Evolutionary conservation across 2,888 invertebrate species (phyloP).

Genomic region (Microctonus hyperodae): DNA sequence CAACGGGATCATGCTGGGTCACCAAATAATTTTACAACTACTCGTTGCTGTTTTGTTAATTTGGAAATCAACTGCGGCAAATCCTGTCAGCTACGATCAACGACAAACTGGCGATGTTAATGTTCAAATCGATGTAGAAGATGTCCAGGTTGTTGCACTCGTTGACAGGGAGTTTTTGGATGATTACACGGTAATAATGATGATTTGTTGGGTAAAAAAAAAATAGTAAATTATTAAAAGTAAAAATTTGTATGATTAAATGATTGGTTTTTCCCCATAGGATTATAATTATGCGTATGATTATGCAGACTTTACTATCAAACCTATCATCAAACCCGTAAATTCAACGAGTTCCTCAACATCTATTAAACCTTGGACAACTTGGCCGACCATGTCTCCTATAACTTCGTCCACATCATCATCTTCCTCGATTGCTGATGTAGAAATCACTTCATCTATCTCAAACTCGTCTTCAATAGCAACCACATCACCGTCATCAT

Average conservation of each 20-base stretch:
- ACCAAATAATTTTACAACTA: neutral
- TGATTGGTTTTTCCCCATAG: slow-evolving; percentile 65
- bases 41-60: neutral
- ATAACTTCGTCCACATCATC: neutral
- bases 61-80: slow-evolving; percentile 38
- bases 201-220: neutral
- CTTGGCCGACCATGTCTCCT: slow-evolving; percentile 37
- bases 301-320: slow-evolving; percentile 75
- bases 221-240: neutral
- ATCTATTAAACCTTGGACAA: slow-evolving; percentile 37
- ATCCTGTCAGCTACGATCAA: slow-evolving; percentile 69
- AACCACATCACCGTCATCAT: neutral
- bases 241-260: neutral
- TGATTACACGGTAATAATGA: slow-evolving; percentile 68
- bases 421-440: neutral
- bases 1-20: neutral
- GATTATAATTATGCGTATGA: slow-evolving; percentile 79
- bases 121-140: slow-evolving; percentile 80
- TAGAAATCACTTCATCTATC: neutral
- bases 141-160: slow-evolving; percentile 77
- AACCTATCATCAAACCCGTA: slow-evolving; percentile 63
- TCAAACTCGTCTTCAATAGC: neutral
- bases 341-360: slow-evolving; percentile 38
- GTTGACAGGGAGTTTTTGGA: slow-evolving; percentile 68
- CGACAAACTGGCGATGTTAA: slow-evolving; percentile 81